Evolutionary conservation across 2,797 vertebrate species (phyloP).

Genomic region (Enteromius mattozi): DNA sequence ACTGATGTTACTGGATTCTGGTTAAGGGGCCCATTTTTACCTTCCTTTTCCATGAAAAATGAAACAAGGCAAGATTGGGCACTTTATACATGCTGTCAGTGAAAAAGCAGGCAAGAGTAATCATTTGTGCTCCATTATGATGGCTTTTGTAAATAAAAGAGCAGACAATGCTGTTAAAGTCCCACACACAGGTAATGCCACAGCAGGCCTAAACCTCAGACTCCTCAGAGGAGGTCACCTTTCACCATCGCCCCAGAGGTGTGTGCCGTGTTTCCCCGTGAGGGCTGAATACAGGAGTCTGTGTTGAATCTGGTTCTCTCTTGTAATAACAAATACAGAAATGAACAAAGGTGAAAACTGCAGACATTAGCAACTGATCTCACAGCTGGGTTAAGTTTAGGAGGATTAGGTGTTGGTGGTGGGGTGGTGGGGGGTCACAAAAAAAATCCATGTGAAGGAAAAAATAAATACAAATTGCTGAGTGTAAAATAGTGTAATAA

Average conservation of each 20-base stretch:
- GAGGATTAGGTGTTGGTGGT: background rate
- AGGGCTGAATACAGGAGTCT: background rate
- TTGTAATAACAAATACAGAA: constrained; percentile 59
- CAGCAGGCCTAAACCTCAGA: background rate
- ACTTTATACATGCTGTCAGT: background rate
- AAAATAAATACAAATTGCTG: no score
- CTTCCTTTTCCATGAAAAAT: background rate
- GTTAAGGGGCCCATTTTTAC: background rate
- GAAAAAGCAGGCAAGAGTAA: background rate
- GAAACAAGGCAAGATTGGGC: constrained; percentile 1
- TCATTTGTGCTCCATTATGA: background rate
- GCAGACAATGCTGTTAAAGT: background rate
- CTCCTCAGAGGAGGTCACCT: background rate
- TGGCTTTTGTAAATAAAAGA: background rate
- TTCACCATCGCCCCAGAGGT: background rate
- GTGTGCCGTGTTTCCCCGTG: background rate
- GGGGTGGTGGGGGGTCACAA: rapidly evolving
- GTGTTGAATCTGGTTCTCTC: constrained; percentile 23
- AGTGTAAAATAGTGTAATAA: no score
- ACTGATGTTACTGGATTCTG: background rate
- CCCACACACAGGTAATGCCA: background rate
- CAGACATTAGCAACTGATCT: constrained; percentile 62
- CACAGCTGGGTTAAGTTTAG: constrained; percentile 60
- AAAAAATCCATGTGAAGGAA: no score
- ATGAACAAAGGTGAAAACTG: constrained; percentile 54